Conservation (phyloP, 37 sponge, comb jelly and placozoan genomes). For the Mnemiopsis leidyi region DNA sequence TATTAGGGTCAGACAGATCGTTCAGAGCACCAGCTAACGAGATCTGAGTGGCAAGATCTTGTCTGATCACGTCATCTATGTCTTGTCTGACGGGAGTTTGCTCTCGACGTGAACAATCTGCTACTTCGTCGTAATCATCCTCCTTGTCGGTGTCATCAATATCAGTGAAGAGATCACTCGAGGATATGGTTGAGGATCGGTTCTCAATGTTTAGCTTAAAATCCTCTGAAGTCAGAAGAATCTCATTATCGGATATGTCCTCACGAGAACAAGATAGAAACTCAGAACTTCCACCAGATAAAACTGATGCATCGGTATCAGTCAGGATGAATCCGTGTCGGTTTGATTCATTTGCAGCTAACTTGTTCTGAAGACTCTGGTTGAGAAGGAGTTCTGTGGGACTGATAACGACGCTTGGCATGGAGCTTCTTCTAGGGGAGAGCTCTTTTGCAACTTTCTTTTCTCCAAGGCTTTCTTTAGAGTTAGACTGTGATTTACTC, state of each 20-base stretch:
- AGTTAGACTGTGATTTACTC: conserved; percentile 40
- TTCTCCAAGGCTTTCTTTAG: not conserved
- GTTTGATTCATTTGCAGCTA: conserved; percentile 11
- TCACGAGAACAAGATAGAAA: not conserved
- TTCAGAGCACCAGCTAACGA: not conserved
- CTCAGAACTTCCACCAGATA: not conserved
- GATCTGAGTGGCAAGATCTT: not conserved
- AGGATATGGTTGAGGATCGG: not conserved
- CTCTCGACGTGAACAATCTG: not conserved
- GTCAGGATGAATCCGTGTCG: conserved; percentile 38
- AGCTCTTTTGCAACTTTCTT: not conserved
- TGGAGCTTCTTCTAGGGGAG: conserved; percentile 17
- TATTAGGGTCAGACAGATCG: conserved; percentile 20
- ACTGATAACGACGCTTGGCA: conserved; percentile 13
- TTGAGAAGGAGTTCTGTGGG: conserved; percentile 15
- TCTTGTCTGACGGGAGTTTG: not conserved
- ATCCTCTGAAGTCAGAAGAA: not conserved
- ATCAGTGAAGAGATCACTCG: not conserved
- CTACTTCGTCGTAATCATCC: not conserved
- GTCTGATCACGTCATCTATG: not conserved
- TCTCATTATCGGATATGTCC: not conserved
- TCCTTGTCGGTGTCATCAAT: not conserved
- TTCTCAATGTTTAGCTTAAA: not conserved
- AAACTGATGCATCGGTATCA: conserved; percentile 1
- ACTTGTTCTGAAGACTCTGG: not conserved